Base-by-base conservation (phyloP, 2,888 invertebrate species). In the Lucinisca nassula region DNA sequence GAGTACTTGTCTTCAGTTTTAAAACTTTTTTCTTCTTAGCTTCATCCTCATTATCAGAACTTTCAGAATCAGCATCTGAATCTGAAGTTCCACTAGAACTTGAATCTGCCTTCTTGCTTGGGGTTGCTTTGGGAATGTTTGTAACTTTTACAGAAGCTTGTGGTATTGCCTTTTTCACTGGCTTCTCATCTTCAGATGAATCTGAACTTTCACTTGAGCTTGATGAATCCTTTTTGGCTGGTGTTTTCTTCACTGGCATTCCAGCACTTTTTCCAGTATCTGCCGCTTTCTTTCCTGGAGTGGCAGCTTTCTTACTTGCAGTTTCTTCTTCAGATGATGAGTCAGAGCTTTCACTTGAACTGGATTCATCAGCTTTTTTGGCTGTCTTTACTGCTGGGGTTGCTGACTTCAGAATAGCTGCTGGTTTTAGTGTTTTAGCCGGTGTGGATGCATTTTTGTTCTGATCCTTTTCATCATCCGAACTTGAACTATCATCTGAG, bases 51-150 rank as follows among this genome's bases (percentile, higher is more conserved):
- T 87, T 87, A 75, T 89, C 90, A 27, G 87, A 88, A 61, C 90
- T 92, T 80, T 92, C 91, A 30, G 92, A 93, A 55, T 93, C 93
- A 14, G 92, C 90, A 89, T 92, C 92, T 24, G 93, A 92, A 70
- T 92, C 92, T 27, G 91, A 91, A 10, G 90, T 91, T 35, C 87
- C 86, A 75, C 82, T 89, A 0, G 79, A 77, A 14, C 78, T 76
- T 12, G 77, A 78, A 8, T 78, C 78, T 10, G 73, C 75, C 72
- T 82, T 73, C 61, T 75, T 73, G 10, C 49, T 79, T 38, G 82
- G 32, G 72, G 21, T 51, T n/a, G 73, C 12, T 76, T 35, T 27
- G 2, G 45, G n/a, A 24, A 61, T 3, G 58, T 45, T 21, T 40
- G 76, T 58, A 3, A 35, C 40, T 40, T 58, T 58, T 14, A 24